These are phyloP conservation scores for Hololepta plana DNA, from an alignment of 2,888 invertebrate species.

Conservation along the genomic window DNA sequence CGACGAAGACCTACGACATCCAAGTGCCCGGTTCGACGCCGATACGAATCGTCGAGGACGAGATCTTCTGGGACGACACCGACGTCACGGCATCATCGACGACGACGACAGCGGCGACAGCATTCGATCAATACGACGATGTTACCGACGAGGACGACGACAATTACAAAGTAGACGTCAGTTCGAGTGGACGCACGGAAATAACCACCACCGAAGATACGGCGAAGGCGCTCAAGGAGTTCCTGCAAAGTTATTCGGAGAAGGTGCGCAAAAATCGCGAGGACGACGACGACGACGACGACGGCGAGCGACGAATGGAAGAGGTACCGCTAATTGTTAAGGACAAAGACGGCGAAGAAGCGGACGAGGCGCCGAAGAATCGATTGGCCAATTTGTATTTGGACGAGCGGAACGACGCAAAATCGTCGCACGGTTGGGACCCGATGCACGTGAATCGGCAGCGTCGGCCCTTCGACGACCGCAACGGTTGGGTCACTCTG, in stretches of 20 bases:
- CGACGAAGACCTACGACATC: conserved; percentile 33
- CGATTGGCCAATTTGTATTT: too few relatives aligned
- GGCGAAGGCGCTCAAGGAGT: conserved; percentile 41
- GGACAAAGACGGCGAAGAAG: conserved; percentile 2
- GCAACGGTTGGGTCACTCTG: conserved; percentile 59
- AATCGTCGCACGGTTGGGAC: too few relatives aligned
- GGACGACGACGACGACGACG: conserved; percentile 7
- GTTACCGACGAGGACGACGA: conserved; percentile 20
- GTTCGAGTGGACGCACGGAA: too few relatives aligned
- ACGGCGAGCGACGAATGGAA: conserved; percentile 3
- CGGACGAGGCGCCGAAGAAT: background rate
- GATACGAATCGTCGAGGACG: conserved; percentile 38
- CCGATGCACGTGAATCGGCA: too few relatives aligned
- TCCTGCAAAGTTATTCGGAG: conserved; percentile 39
- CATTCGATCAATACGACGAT: conserved; percentile 14
- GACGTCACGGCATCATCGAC: conserved; percentile 6
- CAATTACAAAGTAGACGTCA: conserved; percentile 12
- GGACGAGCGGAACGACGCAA: background rate
- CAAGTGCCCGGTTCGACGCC: conserved; percentile 36
- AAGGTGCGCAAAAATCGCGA: conserved; percentile 1
- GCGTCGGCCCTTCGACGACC: conserved; percentile 31
- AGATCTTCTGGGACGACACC: conserved; percentile 14
- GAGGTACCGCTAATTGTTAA: background rate
- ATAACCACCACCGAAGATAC: too few relatives aligned
- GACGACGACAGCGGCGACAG: conserved; percentile 7